Evolutionary conservation across 1,140 invertebrate species (phyloP).

Genomic region (Nymphalis io): DNA sequence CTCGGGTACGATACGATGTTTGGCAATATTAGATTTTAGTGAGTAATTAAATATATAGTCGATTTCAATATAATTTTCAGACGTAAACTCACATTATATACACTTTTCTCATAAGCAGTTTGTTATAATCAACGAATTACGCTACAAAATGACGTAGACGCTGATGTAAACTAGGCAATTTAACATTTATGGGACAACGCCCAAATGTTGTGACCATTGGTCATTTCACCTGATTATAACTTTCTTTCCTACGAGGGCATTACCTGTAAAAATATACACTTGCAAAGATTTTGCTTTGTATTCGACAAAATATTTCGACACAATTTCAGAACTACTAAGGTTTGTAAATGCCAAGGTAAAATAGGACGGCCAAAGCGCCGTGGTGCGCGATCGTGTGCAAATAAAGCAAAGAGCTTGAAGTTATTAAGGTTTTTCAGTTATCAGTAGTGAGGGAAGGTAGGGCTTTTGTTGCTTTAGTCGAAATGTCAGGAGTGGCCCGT

Average conservation of each 20-base stretch:
- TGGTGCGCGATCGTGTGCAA: constrained; percentile 48
- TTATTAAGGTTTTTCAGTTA: constrained; percentile 71
- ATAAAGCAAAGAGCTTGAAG: constrained; percentile 64
- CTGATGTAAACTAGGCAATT: constrained; percentile 1
- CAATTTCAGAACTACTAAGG: constrained; percentile 22
- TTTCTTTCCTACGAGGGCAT: neutral
- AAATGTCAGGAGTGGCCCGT: constrained; percentile 76
- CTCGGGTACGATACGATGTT: no score
- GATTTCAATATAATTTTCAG: no score
- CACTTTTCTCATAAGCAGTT: no score
- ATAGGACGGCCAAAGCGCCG: constrained; percentile 46
- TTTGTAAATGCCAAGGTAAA: constrained; percentile 70
- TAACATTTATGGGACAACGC: constrained; percentile 32
- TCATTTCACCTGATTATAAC: constrained; percentile 17
- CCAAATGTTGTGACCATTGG: constrained; percentile 10
- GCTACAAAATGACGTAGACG: neutral
- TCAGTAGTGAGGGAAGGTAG: constrained; percentile 65
- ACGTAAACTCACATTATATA: no score
- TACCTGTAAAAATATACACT: no score
- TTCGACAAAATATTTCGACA: neutral
- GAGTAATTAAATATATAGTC: neutral
- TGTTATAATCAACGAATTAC: no score
- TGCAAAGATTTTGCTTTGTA: neutral
- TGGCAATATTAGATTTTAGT: no score
- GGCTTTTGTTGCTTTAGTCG: constrained; percentile 68